These are phyloP conservation scores for Pyrgilauda ruficollis DNA, from an alignment of 2,113 vertebrate genomes.

Conservation along the genomic window DNA sequence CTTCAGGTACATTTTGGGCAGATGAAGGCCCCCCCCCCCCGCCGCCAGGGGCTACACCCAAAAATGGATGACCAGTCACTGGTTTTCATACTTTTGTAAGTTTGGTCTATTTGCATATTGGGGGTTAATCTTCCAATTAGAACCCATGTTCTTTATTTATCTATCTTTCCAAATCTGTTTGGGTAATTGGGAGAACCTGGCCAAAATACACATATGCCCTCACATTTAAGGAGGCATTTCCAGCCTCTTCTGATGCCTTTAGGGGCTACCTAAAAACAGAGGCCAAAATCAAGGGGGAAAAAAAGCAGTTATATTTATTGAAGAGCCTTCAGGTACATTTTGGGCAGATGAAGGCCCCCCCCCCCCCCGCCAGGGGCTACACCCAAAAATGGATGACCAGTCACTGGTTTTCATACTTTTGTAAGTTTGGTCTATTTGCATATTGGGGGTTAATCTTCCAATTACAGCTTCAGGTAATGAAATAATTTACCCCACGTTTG, in stretches of 20 bases:
- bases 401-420: background rate
- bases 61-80: rapidly evolving
- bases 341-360: rapidly evolving
- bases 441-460: background rate
- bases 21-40: rapidly evolving
- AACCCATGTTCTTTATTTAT: background rate
- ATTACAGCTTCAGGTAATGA: background rate
- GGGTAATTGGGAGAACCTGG: background rate
- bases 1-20: background rate
- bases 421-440: background rate
- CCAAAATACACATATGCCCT: background rate
- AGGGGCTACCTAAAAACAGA: background rate
- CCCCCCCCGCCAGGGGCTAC: no score
- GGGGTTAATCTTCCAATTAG: background rate
- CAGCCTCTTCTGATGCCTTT: background rate
- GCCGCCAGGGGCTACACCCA: background rate
- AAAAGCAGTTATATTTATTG: background rate
- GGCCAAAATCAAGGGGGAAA: background rate
- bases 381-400: background rate
- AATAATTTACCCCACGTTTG: background rate
- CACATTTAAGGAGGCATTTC: background rate
- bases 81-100: background rate
- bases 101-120: background rate
- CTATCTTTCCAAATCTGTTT: background rate
- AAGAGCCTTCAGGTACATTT: background rate